These are phyloP conservation scores for Xenopus borealis DNA, from an alignment of 2,113 vertebrate species.

Conservation along the genomic window DNA sequence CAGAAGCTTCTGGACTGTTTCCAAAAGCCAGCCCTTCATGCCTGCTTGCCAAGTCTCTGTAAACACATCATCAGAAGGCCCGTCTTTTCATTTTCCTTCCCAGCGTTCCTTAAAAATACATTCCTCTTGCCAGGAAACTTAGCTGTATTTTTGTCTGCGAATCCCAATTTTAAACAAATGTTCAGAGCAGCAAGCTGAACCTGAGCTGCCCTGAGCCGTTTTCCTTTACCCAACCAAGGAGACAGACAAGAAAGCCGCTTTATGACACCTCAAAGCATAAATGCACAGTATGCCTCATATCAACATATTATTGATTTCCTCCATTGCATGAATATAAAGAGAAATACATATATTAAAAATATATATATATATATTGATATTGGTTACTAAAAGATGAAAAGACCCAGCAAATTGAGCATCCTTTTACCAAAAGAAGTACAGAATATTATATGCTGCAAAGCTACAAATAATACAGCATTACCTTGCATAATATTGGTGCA, in stretches of 20 bases:
- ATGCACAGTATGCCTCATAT: not conserved
- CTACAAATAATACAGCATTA: too few species aligned
- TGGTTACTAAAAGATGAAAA: too few species aligned
- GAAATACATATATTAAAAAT: too few species aligned
- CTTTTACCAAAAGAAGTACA: too few species aligned
- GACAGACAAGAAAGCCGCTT: conserved; percentile 1
- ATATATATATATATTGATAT: too few species aligned
- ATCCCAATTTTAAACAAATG: conserved; percentile 51
- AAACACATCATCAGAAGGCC: conserved; percentile 58
- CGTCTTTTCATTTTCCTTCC: conserved; percentile 46
- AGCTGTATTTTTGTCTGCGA: conserved; percentile 7
- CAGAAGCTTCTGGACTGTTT: conserved; percentile 51
- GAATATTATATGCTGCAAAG: too few species aligned
- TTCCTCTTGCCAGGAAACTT: conserved; percentile 54
- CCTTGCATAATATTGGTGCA: too few species aligned
- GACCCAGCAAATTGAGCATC: too few species aligned
- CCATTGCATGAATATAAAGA: too few species aligned
- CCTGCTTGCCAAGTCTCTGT: conserved; percentile 64
- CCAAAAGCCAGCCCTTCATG: conserved; percentile 57
- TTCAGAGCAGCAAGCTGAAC: conserved; percentile 31
- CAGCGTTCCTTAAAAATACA: conserved; percentile 53
- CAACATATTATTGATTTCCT: too few species aligned
- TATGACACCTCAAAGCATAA: conserved; percentile 1
- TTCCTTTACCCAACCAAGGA: conserved; percentile 1
- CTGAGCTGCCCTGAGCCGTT: conserved; percentile 5